These are phyloP conservation scores for Peromyscus polionotus DNA, from an alignment of 2,113 vertebrate species.

Conservation along the genomic window DNA sequence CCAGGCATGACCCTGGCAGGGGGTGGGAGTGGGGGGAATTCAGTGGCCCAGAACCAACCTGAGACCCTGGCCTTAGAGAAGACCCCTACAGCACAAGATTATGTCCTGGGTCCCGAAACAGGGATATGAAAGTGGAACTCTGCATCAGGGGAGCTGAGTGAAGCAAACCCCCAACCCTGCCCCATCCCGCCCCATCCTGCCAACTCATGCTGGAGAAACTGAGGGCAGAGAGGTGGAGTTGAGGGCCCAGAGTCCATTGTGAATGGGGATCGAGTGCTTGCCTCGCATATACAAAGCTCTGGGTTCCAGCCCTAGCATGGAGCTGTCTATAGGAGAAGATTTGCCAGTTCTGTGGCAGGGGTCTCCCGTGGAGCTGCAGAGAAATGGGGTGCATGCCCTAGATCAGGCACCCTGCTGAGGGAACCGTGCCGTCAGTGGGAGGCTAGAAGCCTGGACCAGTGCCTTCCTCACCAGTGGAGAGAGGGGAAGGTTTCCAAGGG, in stretches of 20 bases:
- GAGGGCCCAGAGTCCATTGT: neutral
- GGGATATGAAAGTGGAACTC: accelerated
- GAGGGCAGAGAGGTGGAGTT: neutral
- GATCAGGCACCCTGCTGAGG: neutral
- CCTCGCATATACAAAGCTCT: no score
- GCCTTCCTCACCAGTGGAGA: neutral
- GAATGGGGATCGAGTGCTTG: neutral
- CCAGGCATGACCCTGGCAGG: neutral
- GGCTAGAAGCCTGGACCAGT: neutral
- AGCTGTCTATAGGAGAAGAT: neutral
- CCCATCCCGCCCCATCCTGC: no score
- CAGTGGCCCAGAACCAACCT: neutral
- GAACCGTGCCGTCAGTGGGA: neutral
- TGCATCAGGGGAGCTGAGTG: neutral
- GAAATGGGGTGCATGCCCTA: neutral
- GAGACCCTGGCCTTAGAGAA: neutral
- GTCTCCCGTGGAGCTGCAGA: neutral
- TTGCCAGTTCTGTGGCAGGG: neutral
- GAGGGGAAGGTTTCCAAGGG: neutral
- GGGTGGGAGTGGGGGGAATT: no score
- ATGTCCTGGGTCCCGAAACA: neutral
- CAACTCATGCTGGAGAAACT: neutral
- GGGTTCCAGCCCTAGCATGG: neutral
- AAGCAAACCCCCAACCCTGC: no score
- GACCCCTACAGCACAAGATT: neutral